These are phyloP conservation scores for Cyanoderma ruficeps DNA, from an alignment of 2,113 vertebrate genomes.

Conservation along the genomic window DNA sequence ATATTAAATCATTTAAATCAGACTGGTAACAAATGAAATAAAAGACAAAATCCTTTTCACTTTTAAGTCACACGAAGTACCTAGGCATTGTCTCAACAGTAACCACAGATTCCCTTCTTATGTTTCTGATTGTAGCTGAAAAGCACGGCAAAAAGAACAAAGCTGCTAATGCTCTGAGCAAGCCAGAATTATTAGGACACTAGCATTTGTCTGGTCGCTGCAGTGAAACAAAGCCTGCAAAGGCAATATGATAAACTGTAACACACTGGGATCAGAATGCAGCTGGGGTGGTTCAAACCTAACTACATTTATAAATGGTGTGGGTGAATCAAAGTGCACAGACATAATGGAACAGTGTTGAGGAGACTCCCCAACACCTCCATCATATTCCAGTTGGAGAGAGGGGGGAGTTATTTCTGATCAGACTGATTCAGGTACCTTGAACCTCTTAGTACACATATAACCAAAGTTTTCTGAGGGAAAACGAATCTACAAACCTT, in stretches of 20 bases:
- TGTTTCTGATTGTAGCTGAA: not conserved
- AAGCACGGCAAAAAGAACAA: not conserved
- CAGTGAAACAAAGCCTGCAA: not conserved
- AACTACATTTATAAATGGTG: not conserved
- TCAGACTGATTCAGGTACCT: not conserved
- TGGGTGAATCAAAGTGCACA: not conserved
- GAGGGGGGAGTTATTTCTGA: not conserved
- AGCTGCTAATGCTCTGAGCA: not conserved
- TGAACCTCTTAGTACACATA: not conserved
- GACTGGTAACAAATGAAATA: not conserved
- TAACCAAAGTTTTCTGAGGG: not conserved
- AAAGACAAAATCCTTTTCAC: not conserved
- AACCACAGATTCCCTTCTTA: not conserved
- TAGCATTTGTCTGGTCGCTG: not conserved
- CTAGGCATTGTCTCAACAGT: not conserved
- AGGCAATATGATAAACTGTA: not conserved
- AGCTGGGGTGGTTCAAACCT: not conserved
- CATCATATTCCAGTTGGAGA: not conserved
- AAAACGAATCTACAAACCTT: not conserved
- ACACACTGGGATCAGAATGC: not conserved
- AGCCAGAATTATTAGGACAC: not conserved
- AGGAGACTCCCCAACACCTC: not conserved
- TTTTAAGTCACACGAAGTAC: not conserved
- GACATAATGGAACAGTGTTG: not conserved
- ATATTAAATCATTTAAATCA: not conserved